Evolutionary conservation across 1,140 invertebrate genomes (phyloP).

Genomic region (Rhagoletis zephyria): DNA sequence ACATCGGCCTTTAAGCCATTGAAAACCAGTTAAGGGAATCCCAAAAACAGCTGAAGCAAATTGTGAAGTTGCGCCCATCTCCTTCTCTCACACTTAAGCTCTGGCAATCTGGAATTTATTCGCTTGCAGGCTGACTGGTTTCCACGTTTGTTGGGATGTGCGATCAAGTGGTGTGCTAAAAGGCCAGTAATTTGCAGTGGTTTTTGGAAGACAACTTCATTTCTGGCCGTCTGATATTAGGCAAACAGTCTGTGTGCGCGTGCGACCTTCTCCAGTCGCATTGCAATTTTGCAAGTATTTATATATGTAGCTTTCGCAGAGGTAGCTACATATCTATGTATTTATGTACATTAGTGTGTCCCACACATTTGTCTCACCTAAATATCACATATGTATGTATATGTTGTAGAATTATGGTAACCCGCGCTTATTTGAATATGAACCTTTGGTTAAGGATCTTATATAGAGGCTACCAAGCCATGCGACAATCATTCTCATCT

Average conservation of each 20-base stretch:
- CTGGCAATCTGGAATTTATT: not conserved
- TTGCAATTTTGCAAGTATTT: not conserved
- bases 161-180: conserved; percentile 11
- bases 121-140: not conserved
- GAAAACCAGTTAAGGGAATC: conserved; percentile 9
- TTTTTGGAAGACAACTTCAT: conserved; percentile 41
- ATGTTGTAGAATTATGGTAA: too few species aligned
- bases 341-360: not conserved
- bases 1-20: not conserved
- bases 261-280: not conserved
- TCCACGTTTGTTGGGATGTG: not conserved
- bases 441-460: too few species aligned
- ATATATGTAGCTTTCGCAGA: not conserved
- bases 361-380: not conserved
- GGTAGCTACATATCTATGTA: not conserved
- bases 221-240: not conserved
- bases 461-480: too few species aligned
- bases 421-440: too few species aligned
- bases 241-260: conserved; percentile 11
- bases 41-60: conserved; percentile 46
- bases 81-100: not conserved
- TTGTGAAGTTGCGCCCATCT: conserved; percentile 28
- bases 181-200: conserved; percentile 43
- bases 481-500: too few species aligned
- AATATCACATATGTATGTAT: not conserved